Conservation (phyloP, 2,888 invertebrate genomes). For the Operophtera brumata region DNA sequence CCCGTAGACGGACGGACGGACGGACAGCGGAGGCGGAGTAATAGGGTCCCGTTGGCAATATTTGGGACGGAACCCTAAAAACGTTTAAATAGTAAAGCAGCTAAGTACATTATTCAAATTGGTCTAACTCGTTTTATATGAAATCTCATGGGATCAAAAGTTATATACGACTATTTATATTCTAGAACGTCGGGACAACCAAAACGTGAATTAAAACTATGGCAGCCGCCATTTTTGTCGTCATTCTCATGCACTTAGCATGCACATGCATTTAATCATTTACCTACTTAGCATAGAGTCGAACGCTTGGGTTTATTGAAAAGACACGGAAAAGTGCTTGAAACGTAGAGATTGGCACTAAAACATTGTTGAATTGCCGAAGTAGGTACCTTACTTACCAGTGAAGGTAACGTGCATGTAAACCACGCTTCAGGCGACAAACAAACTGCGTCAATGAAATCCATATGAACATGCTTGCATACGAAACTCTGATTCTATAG, state of each 20-base stretch:
- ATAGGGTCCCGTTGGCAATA: too few relatives aligned
- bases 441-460: conserved; percentile 55
- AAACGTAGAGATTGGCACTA: conserved; percentile 4
- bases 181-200: conserved; percentile 40
- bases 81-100: too few relatives aligned
- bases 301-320: neutral
- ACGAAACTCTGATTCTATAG: conserved; percentile 16
- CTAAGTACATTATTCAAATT: too few relatives aligned
- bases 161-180: conserved; percentile 43
- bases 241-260: too few relatives aligned
- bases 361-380: conserved; percentile 29
- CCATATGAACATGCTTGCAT: conserved; percentile 44
- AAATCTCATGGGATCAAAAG: too few relatives aligned
- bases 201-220: conserved; percentile 48
- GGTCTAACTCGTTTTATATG: too few relatives aligned
- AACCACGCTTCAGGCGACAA: conserved; percentile 47
- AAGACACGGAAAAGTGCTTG: neutral
- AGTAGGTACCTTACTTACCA: neutral
- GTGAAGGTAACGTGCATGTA: conserved; percentile 31
- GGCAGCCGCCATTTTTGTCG: neutral
- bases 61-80: too few relatives aligned
- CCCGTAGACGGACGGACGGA: too few relatives aligned
- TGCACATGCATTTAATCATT: too few relatives aligned
- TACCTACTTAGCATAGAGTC: too few relatives aligned
- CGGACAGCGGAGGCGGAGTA: too few relatives aligned